phyloP scores from a whole-genome alignment of 92 coral and sea anemone genomes.

The Porites evermanni region DNA sequence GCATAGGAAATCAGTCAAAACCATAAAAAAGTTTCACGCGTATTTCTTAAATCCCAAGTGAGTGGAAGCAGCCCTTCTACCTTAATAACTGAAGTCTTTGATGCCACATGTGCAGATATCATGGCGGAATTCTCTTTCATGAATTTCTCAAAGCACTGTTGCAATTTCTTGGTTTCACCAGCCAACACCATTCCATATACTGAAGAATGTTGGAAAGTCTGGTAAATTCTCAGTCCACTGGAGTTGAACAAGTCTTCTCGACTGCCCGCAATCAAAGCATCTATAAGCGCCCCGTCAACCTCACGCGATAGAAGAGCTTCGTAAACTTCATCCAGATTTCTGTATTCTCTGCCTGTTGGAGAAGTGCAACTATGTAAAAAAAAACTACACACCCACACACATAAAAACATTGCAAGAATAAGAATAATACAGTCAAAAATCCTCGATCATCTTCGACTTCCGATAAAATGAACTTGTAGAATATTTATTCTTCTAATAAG shows the following conservation, averaged over 20 bases:
- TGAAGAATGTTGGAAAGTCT: constrained; percentile 58
- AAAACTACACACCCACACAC: too few relatives aligned
- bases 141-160: constrained; percentile 63
- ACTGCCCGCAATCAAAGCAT: constrained; percentile 73
- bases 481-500: too few relatives aligned
- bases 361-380: too few relatives aligned
- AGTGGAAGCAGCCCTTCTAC: background rate
- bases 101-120: constrained; percentile 21
- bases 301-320: constrained; percentile 62
- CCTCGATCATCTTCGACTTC: too few relatives aligned
- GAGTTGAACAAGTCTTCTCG: constrained; percentile 75
- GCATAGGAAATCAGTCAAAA: too few relatives aligned
- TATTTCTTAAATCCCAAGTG: too few relatives aligned
- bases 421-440: too few relatives aligned
- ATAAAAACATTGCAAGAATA: too few relatives aligned
- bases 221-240: constrained; percentile 52
- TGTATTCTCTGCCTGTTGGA: constrained; percentile 52
- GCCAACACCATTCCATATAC: constrained; percentile 87
- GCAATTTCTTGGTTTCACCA: constrained; percentile 78
- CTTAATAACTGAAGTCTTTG: constrained; percentile 14
- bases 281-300: constrained; percentile 77
- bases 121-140: constrained; percentile 56
- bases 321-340: constrained; percentile 72
- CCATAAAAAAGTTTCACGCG: too few relatives aligned
- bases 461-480: too few relatives aligned